These are phyloP conservation scores for Acronicta alni DNA, from an alignment of 2,888 invertebrate genomes.

Conservation along the genomic window DNA sequence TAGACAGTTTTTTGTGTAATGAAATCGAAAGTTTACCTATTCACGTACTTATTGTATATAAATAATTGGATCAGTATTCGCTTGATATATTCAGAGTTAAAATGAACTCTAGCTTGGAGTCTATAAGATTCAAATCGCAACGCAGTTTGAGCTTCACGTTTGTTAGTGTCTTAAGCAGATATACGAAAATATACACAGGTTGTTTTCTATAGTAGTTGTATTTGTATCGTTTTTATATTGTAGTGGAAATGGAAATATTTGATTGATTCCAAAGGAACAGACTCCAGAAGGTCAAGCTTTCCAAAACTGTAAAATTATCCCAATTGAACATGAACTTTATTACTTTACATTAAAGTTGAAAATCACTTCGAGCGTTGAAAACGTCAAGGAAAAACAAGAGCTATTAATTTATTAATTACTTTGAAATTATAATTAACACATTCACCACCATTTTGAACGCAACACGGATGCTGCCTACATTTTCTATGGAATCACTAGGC, in stretches of 20 bases:
- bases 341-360: too few relatives aligned
- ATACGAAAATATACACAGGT: constrained; percentile 57
- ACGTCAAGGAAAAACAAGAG: too few relatives aligned
- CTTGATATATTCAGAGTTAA: constrained; percentile 43
- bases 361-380: too few relatives aligned
- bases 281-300: too few relatives aligned
- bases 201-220: constrained; percentile 54
- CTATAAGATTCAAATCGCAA: constrained; percentile 53
- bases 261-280: constrained; percentile 5
- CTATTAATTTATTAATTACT: too few relatives aligned
- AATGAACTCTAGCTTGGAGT: constrained; percentile 43
- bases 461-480: too few relatives aligned
- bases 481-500: too few relatives aligned
- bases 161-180: constrained; percentile 49
- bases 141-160: constrained; percentile 42
- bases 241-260: constrained; percentile 48
- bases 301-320: too few relatives aligned
- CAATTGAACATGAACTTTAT: too few relatives aligned
- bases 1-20: neutral
- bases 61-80: constrained; percentile 44
- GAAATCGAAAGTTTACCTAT: neutral
- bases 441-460: too few relatives aligned
- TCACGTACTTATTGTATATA: constrained; percentile 11
- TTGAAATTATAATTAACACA: too few relatives aligned
- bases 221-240: constrained; percentile 52